Conservation (phyloP, 2,888 invertebrate genomes). For the Oscheius sp. region DNA sequence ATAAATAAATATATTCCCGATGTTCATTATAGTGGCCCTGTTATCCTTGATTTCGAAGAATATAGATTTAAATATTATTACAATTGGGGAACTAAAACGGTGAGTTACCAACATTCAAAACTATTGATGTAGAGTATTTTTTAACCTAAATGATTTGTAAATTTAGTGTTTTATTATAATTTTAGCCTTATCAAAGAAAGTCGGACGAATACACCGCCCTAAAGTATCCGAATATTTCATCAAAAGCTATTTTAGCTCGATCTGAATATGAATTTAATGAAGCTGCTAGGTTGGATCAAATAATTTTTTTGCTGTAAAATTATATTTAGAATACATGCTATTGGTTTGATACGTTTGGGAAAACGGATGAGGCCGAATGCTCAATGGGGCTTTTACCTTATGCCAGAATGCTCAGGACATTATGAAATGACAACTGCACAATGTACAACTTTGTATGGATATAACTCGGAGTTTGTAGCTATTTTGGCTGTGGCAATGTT, state of each 20-base stretch:
- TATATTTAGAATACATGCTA: background rate
- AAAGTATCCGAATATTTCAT: slow-evolving; percentile 38
- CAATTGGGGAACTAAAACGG: slow-evolving; percentile 53
- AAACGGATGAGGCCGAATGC: slow-evolving; percentile 50
- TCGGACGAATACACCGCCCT: slow-evolving; percentile 24
- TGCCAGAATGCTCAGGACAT: slow-evolving; percentile 55
- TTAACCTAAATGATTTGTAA: no score
- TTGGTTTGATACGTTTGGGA: slow-evolving; percentile 40
- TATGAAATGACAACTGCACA: slow-evolving; percentile 41
- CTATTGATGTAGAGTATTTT: background rate
- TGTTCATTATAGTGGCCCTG: slow-evolving; percentile 50
- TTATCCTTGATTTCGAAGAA: slow-evolving; percentile 57
- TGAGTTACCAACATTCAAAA: slow-evolving; percentile 5
- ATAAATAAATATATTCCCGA: slow-evolving; percentile 43
- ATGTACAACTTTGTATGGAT: background rate
- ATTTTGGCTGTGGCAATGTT: background rate
- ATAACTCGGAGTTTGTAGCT: slow-evolving; percentile 11
- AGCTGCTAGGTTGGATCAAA: slow-evolving; percentile 37
- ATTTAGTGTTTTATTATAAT: background rate
- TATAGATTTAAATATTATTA: slow-evolving; percentile 53
- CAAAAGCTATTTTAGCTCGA: slow-evolving; percentile 34
- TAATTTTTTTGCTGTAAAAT: background rate
- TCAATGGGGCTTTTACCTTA: slow-evolving; percentile 59
- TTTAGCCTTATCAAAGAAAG: slow-evolving; percentile 27
- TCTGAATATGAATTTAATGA: slow-evolving; percentile 42